Percentiles rank a stretch among this genome's conserved stretches.
Conservation (phyloP, 2,888 invertebrate species). For the Sesia bembeciformis region DNA sequence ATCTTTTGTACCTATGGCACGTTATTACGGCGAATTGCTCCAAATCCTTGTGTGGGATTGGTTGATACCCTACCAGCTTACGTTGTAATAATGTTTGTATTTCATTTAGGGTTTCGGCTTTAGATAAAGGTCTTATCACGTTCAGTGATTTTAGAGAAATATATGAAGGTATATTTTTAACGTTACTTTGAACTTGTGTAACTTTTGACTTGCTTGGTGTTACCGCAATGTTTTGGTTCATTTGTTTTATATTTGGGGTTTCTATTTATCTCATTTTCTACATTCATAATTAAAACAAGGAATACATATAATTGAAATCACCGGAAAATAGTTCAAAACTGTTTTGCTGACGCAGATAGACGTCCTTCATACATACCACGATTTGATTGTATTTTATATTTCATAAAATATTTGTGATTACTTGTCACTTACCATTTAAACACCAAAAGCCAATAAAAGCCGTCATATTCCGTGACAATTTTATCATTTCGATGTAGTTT, state of each 20-base stretch:
- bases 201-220: not conserved
- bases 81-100: conserved; percentile 47
- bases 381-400: not conserved
- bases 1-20: conserved; percentile 29
- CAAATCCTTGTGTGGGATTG: conserved; percentile 28
- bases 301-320: too few species aligned
- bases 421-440: too few species aligned
- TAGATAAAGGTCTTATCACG: conserved; percentile 4
- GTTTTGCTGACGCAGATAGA: too few species aligned
- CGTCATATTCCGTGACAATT: not conserved
- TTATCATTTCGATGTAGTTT: not conserved
- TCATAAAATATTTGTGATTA: not conserved
- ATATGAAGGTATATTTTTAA: not conserved
- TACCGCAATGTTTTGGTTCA: too few species aligned
- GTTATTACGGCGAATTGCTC: conserved; percentile 16
- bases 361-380: too few species aligned
- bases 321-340: too few species aligned
- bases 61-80: conserved; percentile 33
- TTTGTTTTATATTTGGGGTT: too few species aligned
- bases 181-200: not conserved
- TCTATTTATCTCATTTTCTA: too few species aligned
- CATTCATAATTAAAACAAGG: too few species aligned
- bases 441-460: not conserved
- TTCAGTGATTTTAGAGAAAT: not conserved
- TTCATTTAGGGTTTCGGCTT: conserved; percentile 27